These are phyloP conservation scores for Philereme transversata DNA, from an alignment of 2,888 invertebrate species.

Conservation along the genomic window DNA sequence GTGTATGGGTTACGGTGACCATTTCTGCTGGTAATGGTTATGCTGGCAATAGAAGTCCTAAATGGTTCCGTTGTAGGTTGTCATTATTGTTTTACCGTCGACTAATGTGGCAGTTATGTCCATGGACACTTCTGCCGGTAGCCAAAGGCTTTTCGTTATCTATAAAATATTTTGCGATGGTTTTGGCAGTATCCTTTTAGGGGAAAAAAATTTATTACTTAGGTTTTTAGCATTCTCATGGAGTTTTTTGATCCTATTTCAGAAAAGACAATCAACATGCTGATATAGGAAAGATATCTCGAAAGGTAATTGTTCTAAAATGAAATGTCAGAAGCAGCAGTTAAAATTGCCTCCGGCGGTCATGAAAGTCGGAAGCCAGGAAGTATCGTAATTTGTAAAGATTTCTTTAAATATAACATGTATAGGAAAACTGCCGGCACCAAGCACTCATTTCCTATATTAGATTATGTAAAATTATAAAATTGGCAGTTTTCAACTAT, in stretches of 20 bases:
- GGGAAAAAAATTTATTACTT: too few relatives aligned
- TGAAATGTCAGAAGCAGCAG: slow-evolving; percentile 18
- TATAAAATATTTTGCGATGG: neutral
- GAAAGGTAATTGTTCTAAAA: slow-evolving; percentile 10
- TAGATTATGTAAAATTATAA: neutral
- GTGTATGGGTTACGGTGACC: slow-evolving; percentile 27
- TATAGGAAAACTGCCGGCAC: slow-evolving; percentile 1
- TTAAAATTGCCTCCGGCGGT: slow-evolving; percentile 15
- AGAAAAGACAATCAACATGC: neutral
- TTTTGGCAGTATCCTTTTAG: neutral
- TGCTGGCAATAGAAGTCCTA: slow-evolving; percentile 23
- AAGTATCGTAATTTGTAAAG: slow-evolving; percentile 5
- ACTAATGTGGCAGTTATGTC: slow-evolving; percentile 17
- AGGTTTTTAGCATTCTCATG: too few relatives aligned
- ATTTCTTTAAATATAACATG: slow-evolving; percentile 6
- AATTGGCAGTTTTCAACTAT: slow-evolving; percentile 9
- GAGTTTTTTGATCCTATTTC: neutral
- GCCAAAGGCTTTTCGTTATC: slow-evolving; percentile 2
- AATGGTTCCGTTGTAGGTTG: slow-evolving; percentile 15
- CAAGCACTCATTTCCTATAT: slow-evolving; percentile 1
- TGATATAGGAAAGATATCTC: neutral
- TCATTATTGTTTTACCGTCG: slow-evolving; percentile 26
- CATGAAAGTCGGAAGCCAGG: neutral
- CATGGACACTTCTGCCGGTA: slow-evolving; percentile 14
- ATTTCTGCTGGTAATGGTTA: slow-evolving; percentile 29